These are phyloP conservation scores for Trichonephila clavipes DNA, from an alignment of 1,140 invertebrate genomes.

Conservation along the genomic window DNA sequence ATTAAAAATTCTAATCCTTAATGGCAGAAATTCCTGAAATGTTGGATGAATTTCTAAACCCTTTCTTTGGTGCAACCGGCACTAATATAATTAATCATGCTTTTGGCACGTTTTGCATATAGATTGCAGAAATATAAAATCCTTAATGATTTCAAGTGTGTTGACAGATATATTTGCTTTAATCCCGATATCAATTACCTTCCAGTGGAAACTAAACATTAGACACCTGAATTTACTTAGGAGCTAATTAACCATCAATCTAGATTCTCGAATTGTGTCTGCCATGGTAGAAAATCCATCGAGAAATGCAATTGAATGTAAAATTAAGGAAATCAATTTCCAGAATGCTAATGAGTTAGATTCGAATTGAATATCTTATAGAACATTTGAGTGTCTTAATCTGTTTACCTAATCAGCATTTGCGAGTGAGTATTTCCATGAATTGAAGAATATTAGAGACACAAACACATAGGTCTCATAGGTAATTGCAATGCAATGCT, in stretches of 20 bases:
- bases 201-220: background rate
- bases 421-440: too few species aligned
- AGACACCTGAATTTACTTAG: too few species aligned
- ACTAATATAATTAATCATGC: background rate
- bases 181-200: background rate
- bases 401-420: too few species aligned
- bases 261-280: too few species aligned
- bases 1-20: conserved; percentile 12
- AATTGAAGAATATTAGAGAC: too few species aligned
- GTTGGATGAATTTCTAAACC: background rate
- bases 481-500: too few species aligned
- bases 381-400: too few species aligned
- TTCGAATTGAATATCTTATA: background rate
- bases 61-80: background rate
- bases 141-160: background rate
- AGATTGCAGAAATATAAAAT: background rate
- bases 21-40: background rate
- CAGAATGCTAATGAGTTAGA: background rate
- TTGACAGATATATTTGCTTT: background rate
- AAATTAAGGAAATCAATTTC: background rate
- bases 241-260: too few species aligned
- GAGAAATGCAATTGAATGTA: background rate
- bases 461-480: too few species aligned
- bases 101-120: background rate
- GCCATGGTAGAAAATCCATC: too few species aligned